Conservation (phyloP, 2,888 invertebrate species). For the Chymomyza caudatula region DNA sequence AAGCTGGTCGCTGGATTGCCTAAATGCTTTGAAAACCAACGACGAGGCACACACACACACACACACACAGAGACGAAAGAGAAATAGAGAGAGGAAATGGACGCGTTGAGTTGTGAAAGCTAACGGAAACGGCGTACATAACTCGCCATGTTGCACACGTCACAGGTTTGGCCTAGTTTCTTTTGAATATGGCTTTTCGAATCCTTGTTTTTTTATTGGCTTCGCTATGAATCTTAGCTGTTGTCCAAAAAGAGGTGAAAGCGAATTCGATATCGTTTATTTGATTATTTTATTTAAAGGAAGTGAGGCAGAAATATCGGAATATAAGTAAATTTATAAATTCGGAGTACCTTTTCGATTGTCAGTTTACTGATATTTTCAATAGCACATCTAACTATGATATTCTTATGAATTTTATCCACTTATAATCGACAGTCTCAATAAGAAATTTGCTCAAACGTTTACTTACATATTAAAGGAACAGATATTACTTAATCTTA, state of each 20-base stretch:
- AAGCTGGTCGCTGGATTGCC: conserved; percentile 28
- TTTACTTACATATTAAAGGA: no score
- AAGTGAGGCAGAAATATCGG: background rate
- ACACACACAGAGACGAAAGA: background rate
- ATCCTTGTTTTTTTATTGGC: background rate
- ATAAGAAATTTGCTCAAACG: no score
- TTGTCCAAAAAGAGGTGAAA: background rate
- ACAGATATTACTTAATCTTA: no score
- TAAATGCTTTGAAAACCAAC: background rate
- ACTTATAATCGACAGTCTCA: no score
- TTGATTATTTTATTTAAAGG: background rate
- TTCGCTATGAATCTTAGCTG: background rate
- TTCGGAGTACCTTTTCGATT: no score
- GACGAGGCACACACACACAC: background rate
- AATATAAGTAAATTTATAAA: no score
- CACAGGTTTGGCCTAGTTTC: conserved; percentile 4
- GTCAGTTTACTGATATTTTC: no score
- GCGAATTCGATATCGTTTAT: no score
- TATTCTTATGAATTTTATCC: no score
- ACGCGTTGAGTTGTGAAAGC: conserved; percentile 44
- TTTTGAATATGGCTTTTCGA: background rate
- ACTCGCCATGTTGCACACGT: conserved; percentile 23
- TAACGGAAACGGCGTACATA: conserved; percentile 40
- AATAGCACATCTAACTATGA: no score
- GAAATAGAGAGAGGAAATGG: conserved; percentile 8